Conservation (phyloP, 1,140 invertebrate genomes). For the Microplitis demolitor region DNA sequence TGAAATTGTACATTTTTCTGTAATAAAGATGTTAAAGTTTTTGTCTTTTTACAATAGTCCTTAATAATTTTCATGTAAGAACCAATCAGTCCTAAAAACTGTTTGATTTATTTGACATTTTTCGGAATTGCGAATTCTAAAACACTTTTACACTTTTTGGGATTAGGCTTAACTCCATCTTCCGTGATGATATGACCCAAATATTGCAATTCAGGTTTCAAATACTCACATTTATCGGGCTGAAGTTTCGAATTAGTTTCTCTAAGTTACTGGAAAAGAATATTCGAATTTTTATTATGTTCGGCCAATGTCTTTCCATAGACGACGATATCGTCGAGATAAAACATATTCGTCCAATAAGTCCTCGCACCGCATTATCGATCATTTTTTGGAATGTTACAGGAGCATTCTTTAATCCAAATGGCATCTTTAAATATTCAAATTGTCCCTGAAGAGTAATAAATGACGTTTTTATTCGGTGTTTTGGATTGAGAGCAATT, state of each 20-base stretch:
- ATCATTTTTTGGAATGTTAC: conserved; percentile 2
- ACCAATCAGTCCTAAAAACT: too few relatives aligned
- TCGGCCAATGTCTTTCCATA: background rate
- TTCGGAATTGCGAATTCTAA: too few relatives aligned
- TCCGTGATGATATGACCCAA: too few relatives aligned
- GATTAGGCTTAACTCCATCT: too few relatives aligned
- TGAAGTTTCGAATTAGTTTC: background rate
- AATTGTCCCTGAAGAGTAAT: conserved; percentile 1
- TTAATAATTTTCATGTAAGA: too few relatives aligned
- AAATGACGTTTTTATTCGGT: background rate
- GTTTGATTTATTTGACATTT: too few relatives aligned
- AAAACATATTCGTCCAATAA: background rate
- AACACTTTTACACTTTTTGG: too few relatives aligned
- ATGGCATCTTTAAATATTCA: conserved; percentile 1
- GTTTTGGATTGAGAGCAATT: background rate
- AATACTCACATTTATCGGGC: too few relatives aligned
- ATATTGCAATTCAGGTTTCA: conserved; percentile 4
- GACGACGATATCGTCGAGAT: background rate
- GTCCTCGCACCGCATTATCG: background rate
- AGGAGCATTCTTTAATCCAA: background rate
- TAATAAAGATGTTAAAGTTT: background rate
- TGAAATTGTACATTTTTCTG: background rate
- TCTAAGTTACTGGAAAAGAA: background rate
- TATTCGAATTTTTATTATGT: background rate
- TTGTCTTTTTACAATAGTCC: background rate